A percentile compares a stretch with the other conserved stretches of the same genome.
Conservation (phyloP, 2,888 invertebrate species). For the Drosophila macrospina region DNA sequence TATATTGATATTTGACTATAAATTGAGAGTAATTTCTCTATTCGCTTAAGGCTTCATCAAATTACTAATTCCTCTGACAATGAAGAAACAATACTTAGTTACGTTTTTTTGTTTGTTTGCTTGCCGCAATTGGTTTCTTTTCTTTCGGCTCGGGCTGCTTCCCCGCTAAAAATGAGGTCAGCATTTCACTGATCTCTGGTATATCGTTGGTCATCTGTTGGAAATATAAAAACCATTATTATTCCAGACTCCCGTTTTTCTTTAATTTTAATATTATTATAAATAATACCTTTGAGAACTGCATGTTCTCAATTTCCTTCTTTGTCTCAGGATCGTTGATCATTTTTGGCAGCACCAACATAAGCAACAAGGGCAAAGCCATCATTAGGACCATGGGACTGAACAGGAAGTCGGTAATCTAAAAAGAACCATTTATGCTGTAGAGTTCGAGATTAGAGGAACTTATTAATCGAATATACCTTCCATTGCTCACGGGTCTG, state of each 20-base stretch:
- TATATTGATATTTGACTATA: constrained; percentile 52
- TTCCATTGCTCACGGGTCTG: constrained; percentile 98
- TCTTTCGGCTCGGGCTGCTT: constrained; percentile 86
- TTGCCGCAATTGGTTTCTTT: constrained; percentile 80
- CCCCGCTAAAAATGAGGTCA: constrained; percentile 94
- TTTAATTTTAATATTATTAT: too few species aligned
- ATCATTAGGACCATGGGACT: constrained; percentile 99
- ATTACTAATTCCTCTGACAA: constrained; percentile 18
- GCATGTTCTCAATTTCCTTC: constrained; percentile 96
- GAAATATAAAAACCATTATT: not conserved
- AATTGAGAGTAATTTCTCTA: constrained; percentile 29
- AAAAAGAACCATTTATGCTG: not conserved
- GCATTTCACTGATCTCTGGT: constrained; percentile 98
- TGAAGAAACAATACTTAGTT: constrained; percentile 68
- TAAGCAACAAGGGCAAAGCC: constrained; percentile 95
- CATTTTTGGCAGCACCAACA: constrained; percentile 97
- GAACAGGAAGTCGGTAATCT: constrained; percentile 96
- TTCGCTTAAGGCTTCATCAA: constrained; percentile 41
- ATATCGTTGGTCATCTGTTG: constrained; percentile 93
- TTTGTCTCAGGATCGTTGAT: constrained; percentile 99
- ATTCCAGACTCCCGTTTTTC: too few species aligned
- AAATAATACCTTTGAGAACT: constrained; percentile 85
- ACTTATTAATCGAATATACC: constrained; percentile 51
- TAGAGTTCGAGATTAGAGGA: not conserved
- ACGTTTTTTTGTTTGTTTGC: constrained; percentile 84